Conservation (phyloP, 2,888 invertebrate genomes). For the Phyllotreta cruciferae region DNA sequence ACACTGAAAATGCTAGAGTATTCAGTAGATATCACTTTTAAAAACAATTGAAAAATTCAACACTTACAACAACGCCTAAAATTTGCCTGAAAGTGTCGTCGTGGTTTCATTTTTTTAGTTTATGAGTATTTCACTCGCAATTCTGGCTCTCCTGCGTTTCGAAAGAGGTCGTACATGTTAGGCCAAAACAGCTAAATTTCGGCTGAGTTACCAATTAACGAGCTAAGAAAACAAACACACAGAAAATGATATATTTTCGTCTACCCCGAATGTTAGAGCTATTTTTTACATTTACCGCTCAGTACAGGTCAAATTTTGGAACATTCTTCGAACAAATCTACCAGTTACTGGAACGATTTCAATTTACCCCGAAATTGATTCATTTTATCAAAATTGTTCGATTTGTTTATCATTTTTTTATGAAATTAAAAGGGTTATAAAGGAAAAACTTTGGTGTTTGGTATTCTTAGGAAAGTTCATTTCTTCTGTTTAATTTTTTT, state of each 20-base stretch:
- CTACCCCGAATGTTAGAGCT: conserved; percentile 36
- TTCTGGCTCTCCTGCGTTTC: conserved; percentile 34
- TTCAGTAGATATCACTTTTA: conserved; percentile 32
- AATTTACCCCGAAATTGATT: no score
- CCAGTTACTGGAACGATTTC: no score
- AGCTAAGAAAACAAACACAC: conserved; percentile 42
- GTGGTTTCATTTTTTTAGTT: conserved; percentile 12
- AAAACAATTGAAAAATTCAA: conserved; percentile 30
- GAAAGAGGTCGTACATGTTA: conserved; percentile 33
- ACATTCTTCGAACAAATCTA: no score
- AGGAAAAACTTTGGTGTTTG: no score
- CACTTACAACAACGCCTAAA: conserved; percentile 32
- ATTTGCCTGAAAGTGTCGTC: conserved; percentile 26
- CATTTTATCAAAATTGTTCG: neutral
- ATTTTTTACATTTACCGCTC: conserved; percentile 26
- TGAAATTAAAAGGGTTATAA: no score
- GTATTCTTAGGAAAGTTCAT: no score
- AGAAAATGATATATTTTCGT: conserved; percentile 41
- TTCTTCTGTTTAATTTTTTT: no score
- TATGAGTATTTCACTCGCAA: conserved; percentile 24
- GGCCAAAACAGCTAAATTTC: conserved; percentile 38
- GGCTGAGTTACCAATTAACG: conserved; percentile 33
- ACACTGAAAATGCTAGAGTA: conserved; percentile 43
- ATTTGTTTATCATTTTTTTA: no score
- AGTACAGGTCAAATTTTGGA: conserved; percentile 38